These are phyloP conservation scores for Cydia splendana DNA, from an alignment of 1,140 invertebrate species.

Conservation along the genomic window DNA sequence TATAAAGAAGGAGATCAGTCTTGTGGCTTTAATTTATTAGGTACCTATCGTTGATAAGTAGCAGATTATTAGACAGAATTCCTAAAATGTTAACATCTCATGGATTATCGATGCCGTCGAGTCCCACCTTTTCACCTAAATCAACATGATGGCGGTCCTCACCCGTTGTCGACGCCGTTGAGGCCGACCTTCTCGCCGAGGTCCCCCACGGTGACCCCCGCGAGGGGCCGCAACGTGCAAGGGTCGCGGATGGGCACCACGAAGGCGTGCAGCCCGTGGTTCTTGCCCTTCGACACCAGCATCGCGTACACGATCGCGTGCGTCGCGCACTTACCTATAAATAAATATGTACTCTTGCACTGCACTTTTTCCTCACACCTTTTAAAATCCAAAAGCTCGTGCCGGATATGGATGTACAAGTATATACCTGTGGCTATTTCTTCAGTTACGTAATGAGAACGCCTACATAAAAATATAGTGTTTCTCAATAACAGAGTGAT, in stretches of 20 bases:
- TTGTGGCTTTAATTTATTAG: too few species aligned
- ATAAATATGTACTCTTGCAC: conserved; percentile 10
- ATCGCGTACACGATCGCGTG: conserved; percentile 93
- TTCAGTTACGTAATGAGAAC: too few species aligned
- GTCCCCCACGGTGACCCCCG: conserved; percentile 89
- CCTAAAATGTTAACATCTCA: too few species aligned
- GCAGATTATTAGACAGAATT: too few species aligned
- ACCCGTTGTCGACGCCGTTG: conserved; percentile 93
- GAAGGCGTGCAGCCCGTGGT: conserved; percentile 91
- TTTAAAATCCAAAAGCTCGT: too few species aligned
- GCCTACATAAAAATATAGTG: too few species aligned
- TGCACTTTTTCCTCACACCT: neutral
- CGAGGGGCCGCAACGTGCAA: conserved; percentile 84
- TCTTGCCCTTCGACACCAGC: conserved; percentile 87
- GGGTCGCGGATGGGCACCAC: conserved; percentile 89
- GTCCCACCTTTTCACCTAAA: neutral
- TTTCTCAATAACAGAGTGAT: too few species aligned
- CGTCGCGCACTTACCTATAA: conserved; percentile 88
- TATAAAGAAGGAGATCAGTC: too few species aligned
- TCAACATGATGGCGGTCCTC: conserved; percentile 34
- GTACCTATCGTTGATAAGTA: too few species aligned
- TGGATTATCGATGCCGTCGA: too few species aligned
- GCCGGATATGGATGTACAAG: too few species aligned
- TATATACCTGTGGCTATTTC: too few species aligned
- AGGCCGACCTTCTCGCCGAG: conserved; percentile 91